Evolutionary conservation across 2,113 vertebrate species (phyloP).

Genomic region (Dicaeum eximium): DNA sequence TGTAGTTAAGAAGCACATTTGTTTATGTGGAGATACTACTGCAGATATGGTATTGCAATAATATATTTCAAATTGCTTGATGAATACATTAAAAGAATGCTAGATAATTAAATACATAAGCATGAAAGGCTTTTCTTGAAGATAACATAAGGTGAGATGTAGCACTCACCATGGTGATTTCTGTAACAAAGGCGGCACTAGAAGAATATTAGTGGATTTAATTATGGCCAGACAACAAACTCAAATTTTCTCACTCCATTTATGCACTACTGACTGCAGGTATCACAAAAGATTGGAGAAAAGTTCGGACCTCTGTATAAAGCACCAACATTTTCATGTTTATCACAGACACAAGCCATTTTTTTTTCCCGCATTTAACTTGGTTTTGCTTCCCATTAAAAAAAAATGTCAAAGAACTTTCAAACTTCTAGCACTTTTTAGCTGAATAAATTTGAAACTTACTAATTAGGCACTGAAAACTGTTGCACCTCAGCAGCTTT

Average conservation of each 20-base stretch:
- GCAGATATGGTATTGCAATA: conserved; percentile 57
- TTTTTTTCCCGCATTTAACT: neutral
- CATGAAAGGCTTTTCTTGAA: conserved; percentile 50
- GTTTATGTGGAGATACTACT: conserved; percentile 50
- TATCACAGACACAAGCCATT: neutral
- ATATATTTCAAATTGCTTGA: conserved; percentile 48
- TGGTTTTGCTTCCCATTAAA: neutral
- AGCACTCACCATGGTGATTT: neutral
- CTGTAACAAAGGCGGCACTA: conserved; percentile 36
- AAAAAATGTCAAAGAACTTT: neutral
- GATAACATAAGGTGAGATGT: conserved; percentile 34
- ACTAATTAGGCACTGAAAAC: neutral
- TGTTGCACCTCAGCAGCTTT: neutral
- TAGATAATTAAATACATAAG: conserved; percentile 36
- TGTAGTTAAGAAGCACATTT: conserved; percentile 70
- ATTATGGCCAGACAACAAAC: conserved; percentile 28
- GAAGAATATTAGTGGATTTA: conserved; percentile 16
- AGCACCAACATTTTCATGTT: neutral
- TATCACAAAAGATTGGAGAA: neutral
- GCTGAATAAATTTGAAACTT: neutral
- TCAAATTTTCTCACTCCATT: neutral
- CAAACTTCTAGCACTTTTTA: neutral
- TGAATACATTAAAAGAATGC: conserved; percentile 38
- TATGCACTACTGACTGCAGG: neutral
- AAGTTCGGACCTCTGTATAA: neutral